Evolutionary conservation across 23 tunicate species (phyloP).

Genomic region (Halocynthia aurantium): DNA sequence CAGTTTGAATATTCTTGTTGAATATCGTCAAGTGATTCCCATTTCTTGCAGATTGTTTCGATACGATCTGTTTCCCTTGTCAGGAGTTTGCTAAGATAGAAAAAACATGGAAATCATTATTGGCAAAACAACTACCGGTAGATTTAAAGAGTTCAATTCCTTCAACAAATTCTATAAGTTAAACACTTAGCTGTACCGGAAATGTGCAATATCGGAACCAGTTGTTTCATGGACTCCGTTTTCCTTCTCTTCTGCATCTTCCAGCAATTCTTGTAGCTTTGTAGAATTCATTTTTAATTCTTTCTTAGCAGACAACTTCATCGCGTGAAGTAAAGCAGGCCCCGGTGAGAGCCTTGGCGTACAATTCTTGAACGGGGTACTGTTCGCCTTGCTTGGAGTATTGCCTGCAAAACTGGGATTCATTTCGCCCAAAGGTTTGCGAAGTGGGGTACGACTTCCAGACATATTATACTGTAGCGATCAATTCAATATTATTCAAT

Average conservation of each 20-base stretch:
- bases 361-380: not conserved
- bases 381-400: no score
- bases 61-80: conserved; percentile 13
- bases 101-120: no score
- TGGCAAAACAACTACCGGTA: no score
- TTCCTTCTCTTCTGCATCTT: not conserved
- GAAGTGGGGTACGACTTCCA: not conserved
- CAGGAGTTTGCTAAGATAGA: conserved; percentile 6
- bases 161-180: no score
- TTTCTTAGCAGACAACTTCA: conserved; percentile 24
- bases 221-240: not conserved
- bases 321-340: conserved; percentile 21
- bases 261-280: not conserved
- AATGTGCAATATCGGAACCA: not conserved
- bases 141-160: no score
- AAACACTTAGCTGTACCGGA: not conserved
- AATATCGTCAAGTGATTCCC: not conserved
- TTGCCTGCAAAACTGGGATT: not conserved
- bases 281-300: not conserved
- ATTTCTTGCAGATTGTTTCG: not conserved
- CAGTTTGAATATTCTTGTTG: no score
- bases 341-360: conserved; percentile 23
- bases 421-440: not conserved
- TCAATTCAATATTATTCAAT: no score
- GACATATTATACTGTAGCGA: not conserved